Conservation (phyloP, 2,797 vertebrate genomes). For the Hoplostethus atlanticus region DNA sequence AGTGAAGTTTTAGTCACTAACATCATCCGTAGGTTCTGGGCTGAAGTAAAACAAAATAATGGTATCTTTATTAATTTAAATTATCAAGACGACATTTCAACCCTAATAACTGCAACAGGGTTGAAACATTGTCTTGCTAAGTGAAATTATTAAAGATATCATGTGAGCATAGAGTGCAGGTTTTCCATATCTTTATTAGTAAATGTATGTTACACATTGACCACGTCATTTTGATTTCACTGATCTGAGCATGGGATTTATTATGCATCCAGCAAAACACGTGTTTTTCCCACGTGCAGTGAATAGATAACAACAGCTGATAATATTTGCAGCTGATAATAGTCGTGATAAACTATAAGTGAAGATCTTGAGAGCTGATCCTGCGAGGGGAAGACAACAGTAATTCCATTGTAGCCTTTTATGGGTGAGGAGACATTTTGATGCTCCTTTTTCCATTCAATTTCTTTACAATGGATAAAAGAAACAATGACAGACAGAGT, state of each 20-base stretch:
- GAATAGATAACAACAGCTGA: conserved; percentile 16
- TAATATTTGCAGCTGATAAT: conserved; percentile 13
- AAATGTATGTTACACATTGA: conserved; percentile 15
- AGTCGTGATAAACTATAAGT: conserved; percentile 28
- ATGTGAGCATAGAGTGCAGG: not conserved
- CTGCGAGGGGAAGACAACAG: conserved; percentile 7
- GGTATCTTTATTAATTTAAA: no score
- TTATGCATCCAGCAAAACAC: conserved; percentile 37
- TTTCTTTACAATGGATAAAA: conserved; percentile 56
- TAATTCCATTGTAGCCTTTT: conserved; percentile 33
- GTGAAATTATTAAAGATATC: conserved; percentile 19
- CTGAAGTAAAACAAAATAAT: no score
- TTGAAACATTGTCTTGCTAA: conserved; percentile 15
- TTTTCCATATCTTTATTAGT: not conserved
- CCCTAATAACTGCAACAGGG: not conserved
- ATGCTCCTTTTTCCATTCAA: conserved; percentile 26
- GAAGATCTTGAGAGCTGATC: conserved; percentile 20
- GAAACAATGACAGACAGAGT: conserved; percentile 49
- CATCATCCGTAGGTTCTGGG: no score
- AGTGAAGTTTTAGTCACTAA: no score
- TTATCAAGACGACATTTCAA: no score
- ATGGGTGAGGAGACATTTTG: conserved; percentile 25
- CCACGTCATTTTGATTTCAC: conserved; percentile 39
- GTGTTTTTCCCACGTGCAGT: conserved; percentile 28
- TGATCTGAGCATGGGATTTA: conserved; percentile 48